Conservation (phyloP, 1,140 invertebrate genomes). For the Solen grandis region DNA sequence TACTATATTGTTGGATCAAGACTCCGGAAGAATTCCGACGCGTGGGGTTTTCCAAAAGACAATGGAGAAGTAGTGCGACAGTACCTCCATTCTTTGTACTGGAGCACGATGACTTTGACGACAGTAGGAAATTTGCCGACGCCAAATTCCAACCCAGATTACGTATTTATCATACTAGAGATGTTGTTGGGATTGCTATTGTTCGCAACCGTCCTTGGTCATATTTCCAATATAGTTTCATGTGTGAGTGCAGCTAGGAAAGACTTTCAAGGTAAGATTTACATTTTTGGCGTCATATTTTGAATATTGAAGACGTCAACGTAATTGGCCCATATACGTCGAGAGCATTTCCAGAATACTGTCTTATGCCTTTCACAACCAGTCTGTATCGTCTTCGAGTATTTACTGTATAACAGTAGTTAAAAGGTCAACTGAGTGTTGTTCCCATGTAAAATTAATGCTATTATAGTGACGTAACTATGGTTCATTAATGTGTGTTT, state of each 20-base stretch:
- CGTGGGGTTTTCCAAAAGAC: slow-evolving; percentile 73
- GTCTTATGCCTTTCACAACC: no score
- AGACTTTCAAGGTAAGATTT: slow-evolving; percentile 81
- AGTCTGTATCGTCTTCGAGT: no score
- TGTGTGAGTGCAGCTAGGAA: slow-evolving; percentile 80
- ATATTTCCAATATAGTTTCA: slow-evolving; percentile 81
- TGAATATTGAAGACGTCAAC: no score
- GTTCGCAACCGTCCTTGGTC: slow-evolving; percentile 80
- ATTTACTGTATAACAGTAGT: no score
- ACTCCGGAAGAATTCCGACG: slow-evolving; percentile 38
- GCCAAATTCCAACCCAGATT: slow-evolving; percentile 88
- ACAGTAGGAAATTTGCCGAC: slow-evolving; percentile 89
- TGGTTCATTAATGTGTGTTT: no score
- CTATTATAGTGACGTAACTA: no score
- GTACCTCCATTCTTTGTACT: slow-evolving; percentile 98
- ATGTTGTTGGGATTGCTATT: slow-evolving; percentile 79
- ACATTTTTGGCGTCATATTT: no score
- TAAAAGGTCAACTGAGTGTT: no score
- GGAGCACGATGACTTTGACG: slow-evolving; percentile 97
- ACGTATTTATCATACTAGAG: slow-evolving; percentile 79
- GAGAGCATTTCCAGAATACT: no score
- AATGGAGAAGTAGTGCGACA: slow-evolving; percentile 78
- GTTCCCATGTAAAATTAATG: no score
- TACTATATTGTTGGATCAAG: slow-evolving; percentile 85
- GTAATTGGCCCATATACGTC: no score